These are phyloP conservation scores for Phanerotoma sp. DNA, from an alignment of 2,888 invertebrate genomes.

Conservation along the genomic window DNA sequence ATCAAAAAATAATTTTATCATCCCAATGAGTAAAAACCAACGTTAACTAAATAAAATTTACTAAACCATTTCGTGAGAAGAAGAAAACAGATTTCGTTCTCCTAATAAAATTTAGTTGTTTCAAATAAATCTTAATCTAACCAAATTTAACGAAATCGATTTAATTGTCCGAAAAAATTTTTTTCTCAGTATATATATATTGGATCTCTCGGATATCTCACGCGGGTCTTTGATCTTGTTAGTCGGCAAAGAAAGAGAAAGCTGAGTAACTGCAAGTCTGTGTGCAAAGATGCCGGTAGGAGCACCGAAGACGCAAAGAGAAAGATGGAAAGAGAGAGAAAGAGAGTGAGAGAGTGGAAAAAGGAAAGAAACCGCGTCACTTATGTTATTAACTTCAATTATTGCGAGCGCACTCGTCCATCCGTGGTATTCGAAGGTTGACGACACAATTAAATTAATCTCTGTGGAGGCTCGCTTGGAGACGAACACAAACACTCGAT, in stretches of 20 bases:
- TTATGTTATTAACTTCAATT: constrained; percentile 34
- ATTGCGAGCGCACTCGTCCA: constrained; percentile 18
- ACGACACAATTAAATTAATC: constrained; percentile 34
- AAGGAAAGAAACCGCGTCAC: constrained; percentile 27
- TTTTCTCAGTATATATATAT: neutral
- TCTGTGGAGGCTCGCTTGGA: constrained; percentile 14
- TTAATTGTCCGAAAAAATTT: no score
- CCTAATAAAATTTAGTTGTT: no score
- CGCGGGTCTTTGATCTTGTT: constrained; percentile 22
- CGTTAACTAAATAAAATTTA: no score
- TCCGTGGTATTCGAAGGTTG: constrained; percentile 28
- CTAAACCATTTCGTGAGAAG: no score
- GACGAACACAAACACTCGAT: constrained; percentile 14
- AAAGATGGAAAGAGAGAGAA: constrained; percentile 1
- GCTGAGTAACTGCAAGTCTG: constrained; percentile 13
- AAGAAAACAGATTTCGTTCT: no score
- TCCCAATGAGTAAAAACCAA: no score
- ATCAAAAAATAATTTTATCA: no score
- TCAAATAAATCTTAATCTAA: no score
- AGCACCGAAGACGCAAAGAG: no score
- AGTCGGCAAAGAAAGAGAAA: constrained; percentile 18
- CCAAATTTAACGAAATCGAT: no score
- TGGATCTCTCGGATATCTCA: constrained; percentile 18
- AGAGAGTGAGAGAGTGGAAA: constrained; percentile 12
- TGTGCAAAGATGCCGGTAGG: constrained; percentile 3